Base-by-base conservation (phyloP, 2,113 vertebrate species). In the Archocentrus centrarchus region DNA sequence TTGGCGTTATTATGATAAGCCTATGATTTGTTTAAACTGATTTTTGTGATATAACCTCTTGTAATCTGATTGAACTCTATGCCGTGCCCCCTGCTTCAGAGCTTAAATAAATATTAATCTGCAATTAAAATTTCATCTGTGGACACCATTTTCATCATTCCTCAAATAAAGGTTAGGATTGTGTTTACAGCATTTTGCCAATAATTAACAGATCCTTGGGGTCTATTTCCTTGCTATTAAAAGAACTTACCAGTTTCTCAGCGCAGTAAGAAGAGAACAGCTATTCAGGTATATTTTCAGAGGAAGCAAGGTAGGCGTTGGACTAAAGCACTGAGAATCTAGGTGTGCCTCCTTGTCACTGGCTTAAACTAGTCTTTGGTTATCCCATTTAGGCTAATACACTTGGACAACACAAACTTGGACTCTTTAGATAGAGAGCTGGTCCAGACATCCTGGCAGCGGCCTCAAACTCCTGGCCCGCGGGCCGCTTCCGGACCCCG, bases 181-280 rank as follows among this genome's bases (percentile, higher is more conserved):
- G n/a, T 64, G 1, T 24, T 64, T 64, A 64, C 15, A 24, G 11
- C n/a, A 24, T 41, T 64, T 3, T 22, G 62, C 37, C 4, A 41
- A 41, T 64, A 64, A 24, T 0, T 63, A 39, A 60, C 27, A 32
- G 59, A 32, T 61, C 30, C 59, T 18, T 9, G 0, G 27, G 4
- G 37, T 37, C 62, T 64, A 5, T 64, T 64, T 41, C 22, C 22
- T 22, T 0, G 0, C 37, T 32, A 64, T 64, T 64, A 41, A 64
- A 64, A 64, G 41, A 41, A 41, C 37, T 64, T 41, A 64, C 7
- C 37, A 3, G 41, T 37, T 64, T 41, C 7, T 13, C 22, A 64
- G 0, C 41, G 24, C 37, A 64, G 62, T 14, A 64, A 22, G 35
- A 22, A 6, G 39, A 39, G 62, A 35, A 7, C 32, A 32, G 0